Evolutionary conservation across 2,797 vertebrate species (phyloP).

Genomic region (Clarias pachynema): DNA sequence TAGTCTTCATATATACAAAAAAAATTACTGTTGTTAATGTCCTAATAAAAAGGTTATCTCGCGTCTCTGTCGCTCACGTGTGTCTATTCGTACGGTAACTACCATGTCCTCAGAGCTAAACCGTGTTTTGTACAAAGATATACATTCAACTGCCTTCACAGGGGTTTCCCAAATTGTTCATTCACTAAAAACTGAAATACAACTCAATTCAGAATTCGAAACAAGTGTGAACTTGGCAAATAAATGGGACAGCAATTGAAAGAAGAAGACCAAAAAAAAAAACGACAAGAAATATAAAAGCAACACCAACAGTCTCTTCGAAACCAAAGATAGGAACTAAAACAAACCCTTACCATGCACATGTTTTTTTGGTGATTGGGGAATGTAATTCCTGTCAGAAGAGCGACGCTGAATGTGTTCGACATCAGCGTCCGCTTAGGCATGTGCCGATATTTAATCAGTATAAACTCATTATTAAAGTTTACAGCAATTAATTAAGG

Average conservation of each 20-base stretch:
- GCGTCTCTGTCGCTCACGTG: constrained; percentile 74
- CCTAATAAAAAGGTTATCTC: constrained; percentile 99
- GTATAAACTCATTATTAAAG: neutral
- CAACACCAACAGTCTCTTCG: constrained; percentile 49
- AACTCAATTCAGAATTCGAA: constrained; percentile 67
- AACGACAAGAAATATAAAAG: constrained; percentile 64
- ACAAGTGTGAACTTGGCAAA: constrained; percentile 76
- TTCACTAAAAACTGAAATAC: constrained; percentile 65
- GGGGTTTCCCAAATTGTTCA: constrained; percentile 70
- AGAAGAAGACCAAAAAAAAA: constrained; percentile 6
- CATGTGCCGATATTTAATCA: neutral
- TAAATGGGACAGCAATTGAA: constrained; percentile 68
- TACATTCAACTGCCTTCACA: constrained; percentile 87
- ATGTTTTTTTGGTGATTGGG: constrained; percentile 48
- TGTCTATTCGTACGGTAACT: constrained; percentile 85
- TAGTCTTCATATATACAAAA: constrained; percentile 97
- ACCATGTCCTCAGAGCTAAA: constrained; percentile 91
- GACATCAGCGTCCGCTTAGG: neutral
- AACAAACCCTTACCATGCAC: constrained; percentile 66
- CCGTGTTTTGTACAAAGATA: constrained; percentile 88
- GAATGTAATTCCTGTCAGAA: neutral
- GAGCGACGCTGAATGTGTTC: neutral
- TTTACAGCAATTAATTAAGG: constrained; percentile 19
- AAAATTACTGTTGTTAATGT: constrained; percentile 99
- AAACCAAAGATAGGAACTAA: constrained; percentile 61